A percentile compares a stretch with the other conserved stretches of the same genome.
Conservation (phyloP, 2,888 invertebrate species). For the Chamaedrilus cognettii region DNA sequence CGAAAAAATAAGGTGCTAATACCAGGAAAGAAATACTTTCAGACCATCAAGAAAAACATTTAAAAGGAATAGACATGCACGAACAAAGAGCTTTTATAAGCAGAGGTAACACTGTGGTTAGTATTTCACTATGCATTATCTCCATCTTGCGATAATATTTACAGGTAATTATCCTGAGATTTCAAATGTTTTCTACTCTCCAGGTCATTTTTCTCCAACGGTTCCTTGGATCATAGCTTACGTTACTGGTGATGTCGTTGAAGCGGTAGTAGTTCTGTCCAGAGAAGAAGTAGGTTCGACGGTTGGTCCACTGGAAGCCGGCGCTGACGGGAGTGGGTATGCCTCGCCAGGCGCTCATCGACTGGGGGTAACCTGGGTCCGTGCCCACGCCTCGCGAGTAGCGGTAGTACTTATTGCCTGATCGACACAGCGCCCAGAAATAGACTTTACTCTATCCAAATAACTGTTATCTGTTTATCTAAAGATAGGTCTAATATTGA, state of each 20-base stretch:
- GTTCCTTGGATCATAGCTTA: not conserved
- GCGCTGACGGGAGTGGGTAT: conserved; percentile 85
- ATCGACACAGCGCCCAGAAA: too few relatives aligned
- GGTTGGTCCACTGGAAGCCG: conserved; percentile 92
- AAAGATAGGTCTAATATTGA: too few relatives aligned
- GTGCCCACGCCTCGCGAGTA: conserved; percentile 68
- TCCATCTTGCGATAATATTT: too few relatives aligned
- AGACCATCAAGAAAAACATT: too few relatives aligned
- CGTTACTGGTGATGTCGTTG: conserved; percentile 62
- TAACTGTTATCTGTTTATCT: not conserved
- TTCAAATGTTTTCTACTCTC: too few relatives aligned
- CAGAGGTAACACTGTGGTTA: too few relatives aligned
- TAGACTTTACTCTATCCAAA: not conserved
- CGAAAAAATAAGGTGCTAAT: too few relatives aligned
- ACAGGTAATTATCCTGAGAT: not conserved
- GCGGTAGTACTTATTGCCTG: conserved; percentile 85
- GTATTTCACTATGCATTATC: too few relatives aligned
- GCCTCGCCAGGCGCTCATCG: conserved; percentile 70
- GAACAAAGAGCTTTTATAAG: too few relatives aligned
- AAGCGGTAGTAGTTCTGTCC: conserved; percentile 90
- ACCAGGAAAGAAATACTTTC: too few relatives aligned
- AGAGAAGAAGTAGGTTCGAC: conserved; percentile 96
- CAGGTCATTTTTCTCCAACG: not conserved
- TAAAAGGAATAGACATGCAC: too few relatives aligned
- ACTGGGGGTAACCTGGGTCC: conserved; percentile 52